Conservation (phyloP, 2,797 vertebrate genomes). For the Rhincodon typus region DNA sequence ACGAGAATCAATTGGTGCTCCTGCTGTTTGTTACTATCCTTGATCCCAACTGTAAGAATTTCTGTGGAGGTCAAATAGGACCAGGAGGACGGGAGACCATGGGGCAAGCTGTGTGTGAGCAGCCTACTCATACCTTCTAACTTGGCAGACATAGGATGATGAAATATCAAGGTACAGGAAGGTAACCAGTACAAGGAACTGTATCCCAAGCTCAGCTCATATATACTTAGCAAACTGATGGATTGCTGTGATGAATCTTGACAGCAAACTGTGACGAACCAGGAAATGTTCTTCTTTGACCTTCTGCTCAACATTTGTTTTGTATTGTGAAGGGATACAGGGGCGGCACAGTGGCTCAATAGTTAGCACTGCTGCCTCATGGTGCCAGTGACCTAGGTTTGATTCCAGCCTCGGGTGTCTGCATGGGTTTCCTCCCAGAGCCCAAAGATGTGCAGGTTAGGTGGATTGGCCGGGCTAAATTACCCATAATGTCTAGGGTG, state of each 20-base stretch:
- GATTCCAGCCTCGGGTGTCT: too few species aligned
- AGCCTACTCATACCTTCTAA: not conserved
- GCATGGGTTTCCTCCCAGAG: too few species aligned
- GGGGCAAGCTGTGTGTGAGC: not conserved
- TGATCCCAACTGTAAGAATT: not conserved
- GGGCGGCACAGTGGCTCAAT: too few species aligned
- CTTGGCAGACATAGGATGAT: not conserved
- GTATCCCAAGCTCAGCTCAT: not conserved
- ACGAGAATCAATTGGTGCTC: not conserved
- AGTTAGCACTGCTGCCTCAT: too few species aligned
- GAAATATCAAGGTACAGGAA: not conserved
- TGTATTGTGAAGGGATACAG: too few species aligned
- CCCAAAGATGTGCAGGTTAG: too few species aligned
- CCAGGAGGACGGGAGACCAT: not conserved
- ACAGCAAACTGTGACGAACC: not conserved
- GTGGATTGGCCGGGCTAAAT: too few species aligned
- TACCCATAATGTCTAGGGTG: too few species aligned
- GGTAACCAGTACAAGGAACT: not conserved
- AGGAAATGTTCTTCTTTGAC: not conserved
- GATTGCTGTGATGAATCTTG: not conserved
- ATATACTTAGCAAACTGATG: not conserved
- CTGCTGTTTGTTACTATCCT: conserved; percentile 16
- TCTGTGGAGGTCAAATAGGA: not conserved
- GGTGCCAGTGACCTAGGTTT: too few species aligned
- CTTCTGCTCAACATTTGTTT: too few species aligned